Percentiles rank a stretch among this genome's conserved stretches.
Evolutionary conservation across 2,113 vertebrate species (phyloP).

Genomic region (Salvelinus sp.): DNA sequence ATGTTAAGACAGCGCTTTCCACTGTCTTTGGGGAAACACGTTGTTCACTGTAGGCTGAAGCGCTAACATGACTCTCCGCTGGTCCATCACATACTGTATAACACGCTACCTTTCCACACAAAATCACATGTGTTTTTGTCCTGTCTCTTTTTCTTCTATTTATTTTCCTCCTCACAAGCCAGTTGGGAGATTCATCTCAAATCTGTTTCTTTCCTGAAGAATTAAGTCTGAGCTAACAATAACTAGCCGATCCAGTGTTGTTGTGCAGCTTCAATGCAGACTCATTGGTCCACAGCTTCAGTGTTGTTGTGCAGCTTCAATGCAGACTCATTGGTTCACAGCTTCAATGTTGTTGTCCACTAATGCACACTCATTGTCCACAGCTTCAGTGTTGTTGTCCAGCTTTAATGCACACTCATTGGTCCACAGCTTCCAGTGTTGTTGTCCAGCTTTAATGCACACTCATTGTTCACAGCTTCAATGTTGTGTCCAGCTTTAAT

Average conservation of each 20-base stretch:
- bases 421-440: slow-evolving; percentile 32
- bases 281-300: slow-evolving; percentile 42
- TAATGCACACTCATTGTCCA: slow-evolving; percentile 16
- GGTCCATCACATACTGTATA: not conserved
- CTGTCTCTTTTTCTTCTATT: not conserved
- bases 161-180: not conserved
- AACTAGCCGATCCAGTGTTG: slow-evolving; percentile 8
- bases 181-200: not conserved
- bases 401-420: not conserved
- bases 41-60: not conserved
- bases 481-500: too few relatives aligned
- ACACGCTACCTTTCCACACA: not conserved
- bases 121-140: too few relatives aligned
- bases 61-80: not conserved
- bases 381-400: slow-evolving; percentile 15
- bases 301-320: not conserved
- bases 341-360: slow-evolving; percentile 25
- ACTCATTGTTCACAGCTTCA: slow-evolving; percentile 39
- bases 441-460: slow-evolving; percentile 1
- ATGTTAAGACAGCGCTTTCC: not conserved
- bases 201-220: not conserved
- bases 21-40: not conserved
- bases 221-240: not conserved
- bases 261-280: not conserved
- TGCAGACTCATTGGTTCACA: slow-evolving; percentile 28